These are phyloP conservation scores for Sarcophaga caerulescens DNA, from an alignment of 2,888 invertebrate genomes.

Conservation along the genomic window DNA sequence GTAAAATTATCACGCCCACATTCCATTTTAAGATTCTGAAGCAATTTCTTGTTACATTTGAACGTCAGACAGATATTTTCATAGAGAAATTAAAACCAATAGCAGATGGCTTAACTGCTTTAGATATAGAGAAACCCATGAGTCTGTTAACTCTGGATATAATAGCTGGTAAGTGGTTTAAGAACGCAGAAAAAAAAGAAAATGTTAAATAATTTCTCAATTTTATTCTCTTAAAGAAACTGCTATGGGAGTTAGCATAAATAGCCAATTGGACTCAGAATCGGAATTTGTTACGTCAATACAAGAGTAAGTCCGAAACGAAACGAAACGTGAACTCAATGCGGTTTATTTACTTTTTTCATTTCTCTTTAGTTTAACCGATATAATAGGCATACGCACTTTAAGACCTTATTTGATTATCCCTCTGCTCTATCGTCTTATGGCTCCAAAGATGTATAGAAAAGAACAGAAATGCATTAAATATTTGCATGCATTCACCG, in stretches of 20 bases:
- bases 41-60: slow-evolving; percentile 87
- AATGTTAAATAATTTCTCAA: no score
- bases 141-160: slow-evolving; percentile 84
- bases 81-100: slow-evolving; percentile 82
- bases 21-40: slow-evolving; percentile 91
- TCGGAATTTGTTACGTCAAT: slow-evolving; percentile 88
- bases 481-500: slow-evolving; percentile 66
- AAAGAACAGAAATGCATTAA: slow-evolving; percentile 54
- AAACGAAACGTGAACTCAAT: neutral
- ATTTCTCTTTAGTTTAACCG: slow-evolving; percentile 55
- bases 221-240: slow-evolving; percentile 65
- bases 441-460: slow-evolving; percentile 40
- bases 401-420: slow-evolving; percentile 56
- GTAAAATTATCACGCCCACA: slow-evolving; percentile 89
- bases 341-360: neutral
- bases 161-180: slow-evolving; percentile 77
- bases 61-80: slow-evolving; percentile 84
- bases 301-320: slow-evolving; percentile 82
- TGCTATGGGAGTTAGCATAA: slow-evolving; percentile 72
- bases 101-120: slow-evolving; percentile 75
- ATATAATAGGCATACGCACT: slow-evolving; percentile 64
- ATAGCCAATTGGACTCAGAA: slow-evolving; percentile 82
- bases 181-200: neutral
- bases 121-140: slow-evolving; percentile 85
- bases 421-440: slow-evolving; percentile 19